Evolutionary conservation across 2,113 vertebrate genomes (phyloP).

Genomic region (Propithecus coquereli): DNA sequence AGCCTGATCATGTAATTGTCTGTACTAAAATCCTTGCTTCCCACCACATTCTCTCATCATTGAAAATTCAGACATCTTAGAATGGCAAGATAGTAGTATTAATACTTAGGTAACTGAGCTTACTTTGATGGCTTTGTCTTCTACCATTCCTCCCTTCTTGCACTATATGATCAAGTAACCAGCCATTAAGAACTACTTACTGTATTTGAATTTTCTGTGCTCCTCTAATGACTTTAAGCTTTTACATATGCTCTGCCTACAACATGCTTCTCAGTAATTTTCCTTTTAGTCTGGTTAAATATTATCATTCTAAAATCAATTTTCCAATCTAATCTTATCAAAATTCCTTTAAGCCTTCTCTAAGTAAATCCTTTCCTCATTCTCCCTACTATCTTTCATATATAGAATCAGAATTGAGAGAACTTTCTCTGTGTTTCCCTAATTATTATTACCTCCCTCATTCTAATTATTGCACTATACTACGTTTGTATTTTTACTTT

Average conservation of each 20-base stretch:
- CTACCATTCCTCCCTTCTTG: neutral
- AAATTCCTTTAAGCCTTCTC: neutral
- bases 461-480: neutral
- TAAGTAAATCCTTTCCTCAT: neutral
- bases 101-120: neutral
- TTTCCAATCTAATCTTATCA: neutral
- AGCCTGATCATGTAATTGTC: neutral
- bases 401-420: neutral
- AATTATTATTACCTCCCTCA: neutral
- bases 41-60: fast-evolving
- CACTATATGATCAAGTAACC: neutral
- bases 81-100: neutral
- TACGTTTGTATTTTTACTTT: neutral
- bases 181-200: neutral
- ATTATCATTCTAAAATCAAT: neutral
- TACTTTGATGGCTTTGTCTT: neutral
- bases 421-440: neutral
- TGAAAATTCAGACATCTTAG: neutral
- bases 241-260: neutral
- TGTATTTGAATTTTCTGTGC: neutral
- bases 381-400: neutral
- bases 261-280: neutral
- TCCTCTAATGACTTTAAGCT: neutral
- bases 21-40: neutral
- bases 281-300: neutral